Conservation (phyloP, 2,888 invertebrate species). For the Serrognathus titanus region DNA sequence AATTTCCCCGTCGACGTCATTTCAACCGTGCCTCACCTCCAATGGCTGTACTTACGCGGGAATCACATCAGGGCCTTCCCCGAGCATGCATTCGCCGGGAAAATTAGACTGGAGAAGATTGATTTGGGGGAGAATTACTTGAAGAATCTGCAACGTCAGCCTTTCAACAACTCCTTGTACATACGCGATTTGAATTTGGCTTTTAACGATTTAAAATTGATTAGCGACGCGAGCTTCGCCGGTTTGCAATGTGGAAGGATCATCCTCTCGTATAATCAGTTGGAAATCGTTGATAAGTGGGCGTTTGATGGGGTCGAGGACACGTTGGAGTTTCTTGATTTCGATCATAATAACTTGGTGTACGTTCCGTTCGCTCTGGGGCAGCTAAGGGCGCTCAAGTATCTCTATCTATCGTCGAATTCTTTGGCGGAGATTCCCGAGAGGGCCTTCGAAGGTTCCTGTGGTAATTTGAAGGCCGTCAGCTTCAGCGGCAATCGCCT, state of each 20-base stretch:
- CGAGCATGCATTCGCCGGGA: constrained; percentile 49
- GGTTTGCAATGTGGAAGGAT: constrained; percentile 72
- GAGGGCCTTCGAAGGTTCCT: constrained; percentile 58
- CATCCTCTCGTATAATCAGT: constrained; percentile 75
- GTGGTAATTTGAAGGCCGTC: constrained; percentile 67
- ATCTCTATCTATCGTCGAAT: constrained; percentile 81
- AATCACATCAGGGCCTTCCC: constrained; percentile 58
- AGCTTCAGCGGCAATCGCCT: constrained; percentile 81
- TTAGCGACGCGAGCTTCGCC: constrained; percentile 65
- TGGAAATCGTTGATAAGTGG: constrained; percentile 65
- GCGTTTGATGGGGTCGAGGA: constrained; percentile 72
- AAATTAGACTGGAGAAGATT: constrained; percentile 65
- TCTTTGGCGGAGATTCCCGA: constrained; percentile 61
- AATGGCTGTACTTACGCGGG: constrained; percentile 67
- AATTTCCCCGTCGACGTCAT: constrained; percentile 65
- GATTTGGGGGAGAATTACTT: constrained; percentile 83
- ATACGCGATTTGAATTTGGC: constrained; percentile 79
- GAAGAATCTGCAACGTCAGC: constrained; percentile 61
- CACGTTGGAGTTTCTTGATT: constrained; percentile 74
- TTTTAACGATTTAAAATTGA: constrained; percentile 68
- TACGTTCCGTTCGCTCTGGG: constrained; percentile 69
- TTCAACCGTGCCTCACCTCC: constrained; percentile 61
- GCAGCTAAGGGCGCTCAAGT: constrained; percentile 66
- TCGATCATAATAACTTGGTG: constrained; percentile 75
- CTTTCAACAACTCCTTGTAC: constrained; percentile 68